These are phyloP conservation scores for Caenorhabditis sp. DNA, from an alignment of 2,888 invertebrate genomes.

Conservation along the genomic window DNA sequence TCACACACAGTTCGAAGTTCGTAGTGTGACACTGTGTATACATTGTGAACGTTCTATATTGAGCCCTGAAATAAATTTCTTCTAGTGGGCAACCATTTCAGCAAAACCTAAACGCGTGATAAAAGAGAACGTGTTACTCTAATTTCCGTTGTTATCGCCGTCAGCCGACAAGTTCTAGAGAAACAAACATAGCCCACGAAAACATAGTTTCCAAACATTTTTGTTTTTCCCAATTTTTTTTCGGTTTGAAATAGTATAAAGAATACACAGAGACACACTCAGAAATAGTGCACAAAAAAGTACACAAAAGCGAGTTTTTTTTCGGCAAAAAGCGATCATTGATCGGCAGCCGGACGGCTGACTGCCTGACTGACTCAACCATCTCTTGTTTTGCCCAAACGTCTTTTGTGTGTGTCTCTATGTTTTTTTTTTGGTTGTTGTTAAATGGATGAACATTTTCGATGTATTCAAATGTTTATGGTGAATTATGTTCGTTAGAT, in stretches of 20 bases:
- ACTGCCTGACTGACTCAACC: background rate
- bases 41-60: too few species aligned
- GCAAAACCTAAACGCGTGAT: too few species aligned
- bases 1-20: too few species aligned
- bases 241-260: background rate
- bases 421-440: background rate
- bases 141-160: background rate
- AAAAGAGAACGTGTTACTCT: too few species aligned
- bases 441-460: too few species aligned
- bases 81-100: too few species aligned
- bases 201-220: background rate
- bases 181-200: background rate
- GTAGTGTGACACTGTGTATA: too few species aligned
- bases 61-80: too few species aligned
- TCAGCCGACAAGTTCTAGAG: background rate
- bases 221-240: background rate
- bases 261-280: background rate
- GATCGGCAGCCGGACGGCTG: background rate
- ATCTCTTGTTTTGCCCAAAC: background rate
- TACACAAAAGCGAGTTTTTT: conserved; percentile 1
- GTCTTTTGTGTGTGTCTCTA: too few species aligned
- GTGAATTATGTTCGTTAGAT: background rate
- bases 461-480: too few species aligned
- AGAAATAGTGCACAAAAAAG: background rate
- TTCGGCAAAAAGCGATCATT: conserved; percentile 1